phyloP scores from a whole-genome alignment of 2,113 vertebrate genomes.

The Zosterops japonicus region DNA sequence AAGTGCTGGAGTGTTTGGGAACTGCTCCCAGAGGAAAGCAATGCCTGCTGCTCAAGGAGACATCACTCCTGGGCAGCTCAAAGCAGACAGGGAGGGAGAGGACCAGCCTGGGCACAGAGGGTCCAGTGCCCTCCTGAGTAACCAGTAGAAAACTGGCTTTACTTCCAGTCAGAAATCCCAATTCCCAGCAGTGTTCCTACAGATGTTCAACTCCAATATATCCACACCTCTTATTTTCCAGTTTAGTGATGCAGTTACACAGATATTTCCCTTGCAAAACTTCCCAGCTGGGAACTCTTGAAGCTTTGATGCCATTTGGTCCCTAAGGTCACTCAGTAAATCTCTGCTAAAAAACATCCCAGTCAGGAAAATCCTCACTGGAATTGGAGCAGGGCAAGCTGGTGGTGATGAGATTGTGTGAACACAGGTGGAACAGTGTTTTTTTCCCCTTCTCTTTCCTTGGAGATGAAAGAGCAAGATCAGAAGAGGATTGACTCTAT shows the following conservation, averaged over 20 bases:
- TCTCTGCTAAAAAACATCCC: background rate
- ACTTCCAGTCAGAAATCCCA: background rate
- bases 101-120: background rate
- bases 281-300: background rate
- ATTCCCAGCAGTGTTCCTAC: background rate
- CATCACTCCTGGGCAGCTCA: background rate
- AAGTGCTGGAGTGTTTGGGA: background rate
- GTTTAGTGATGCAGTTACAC: background rate
- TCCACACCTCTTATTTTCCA: background rate
- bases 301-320: accelerated
- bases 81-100: background rate
- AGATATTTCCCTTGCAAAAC: background rate
- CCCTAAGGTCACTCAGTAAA: background rate
- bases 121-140: background rate
- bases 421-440: background rate
- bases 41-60: background rate
- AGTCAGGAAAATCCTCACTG: background rate
- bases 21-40: background rate
- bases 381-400: background rate
- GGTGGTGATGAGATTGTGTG: background rate
- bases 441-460: background rate
- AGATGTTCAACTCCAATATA: background rate
- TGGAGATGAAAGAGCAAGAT: background rate
- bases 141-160: background rate
- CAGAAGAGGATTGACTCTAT: background rate